Conservation (phyloP, 1,140 invertebrate genomes). For the Periplaneta americana region DNA sequence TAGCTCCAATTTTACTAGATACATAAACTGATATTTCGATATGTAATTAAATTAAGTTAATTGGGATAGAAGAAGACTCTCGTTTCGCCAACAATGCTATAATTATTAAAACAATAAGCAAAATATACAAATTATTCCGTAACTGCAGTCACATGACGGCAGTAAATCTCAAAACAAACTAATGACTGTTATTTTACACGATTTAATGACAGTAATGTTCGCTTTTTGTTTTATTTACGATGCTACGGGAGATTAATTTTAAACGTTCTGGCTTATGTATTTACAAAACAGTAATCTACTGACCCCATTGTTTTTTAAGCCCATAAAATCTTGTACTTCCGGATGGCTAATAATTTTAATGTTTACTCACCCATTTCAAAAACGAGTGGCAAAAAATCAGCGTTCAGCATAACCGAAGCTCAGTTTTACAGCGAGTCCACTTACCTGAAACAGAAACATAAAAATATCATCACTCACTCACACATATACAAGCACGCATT, state of each 20-base stretch:
- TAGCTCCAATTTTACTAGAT: too few species aligned
- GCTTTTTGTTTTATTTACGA: neutral
- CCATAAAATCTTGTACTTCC: neutral
- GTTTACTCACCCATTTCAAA: neutral
- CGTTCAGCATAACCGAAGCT: neutral
- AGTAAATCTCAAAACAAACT: neutral
- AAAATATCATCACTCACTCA: neutral
- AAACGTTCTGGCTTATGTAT: neutral
- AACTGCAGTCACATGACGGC: neutral
- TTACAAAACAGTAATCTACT: neutral
- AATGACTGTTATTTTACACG: neutral
- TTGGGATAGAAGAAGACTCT: too few species aligned
- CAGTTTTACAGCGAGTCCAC: neutral
- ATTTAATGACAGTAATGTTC: neutral
- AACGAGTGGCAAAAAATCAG: neutral
- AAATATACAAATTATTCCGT: too few species aligned
- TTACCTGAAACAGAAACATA: neutral
- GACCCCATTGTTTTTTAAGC: neutral
- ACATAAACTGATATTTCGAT: too few species aligned
- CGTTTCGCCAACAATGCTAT: too few species aligned
- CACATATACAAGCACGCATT: too few species aligned
- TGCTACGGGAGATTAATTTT: neutral
- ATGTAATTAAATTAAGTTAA: too few species aligned
- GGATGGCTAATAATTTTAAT: neutral
- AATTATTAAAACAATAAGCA: too few species aligned